These are phyloP conservation scores for Lutjanus erythropterus DNA, from an alignment of 2,113 vertebrate species.

Conservation along the genomic window DNA sequence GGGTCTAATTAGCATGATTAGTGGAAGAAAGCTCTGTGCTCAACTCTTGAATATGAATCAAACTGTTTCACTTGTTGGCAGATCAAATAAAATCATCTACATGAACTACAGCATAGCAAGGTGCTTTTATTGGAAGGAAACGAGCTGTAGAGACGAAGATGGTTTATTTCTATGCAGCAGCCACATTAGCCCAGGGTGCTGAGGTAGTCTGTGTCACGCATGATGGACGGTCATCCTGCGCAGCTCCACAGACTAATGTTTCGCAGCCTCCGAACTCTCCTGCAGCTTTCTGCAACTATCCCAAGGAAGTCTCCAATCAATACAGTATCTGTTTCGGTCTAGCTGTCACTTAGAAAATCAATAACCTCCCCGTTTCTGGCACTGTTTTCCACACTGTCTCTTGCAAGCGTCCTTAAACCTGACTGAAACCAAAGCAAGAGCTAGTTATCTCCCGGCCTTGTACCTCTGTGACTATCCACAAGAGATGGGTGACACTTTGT, in stretches of 20 bases:
- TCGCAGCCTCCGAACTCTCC: conserved; percentile 10
- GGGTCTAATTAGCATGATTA: conserved; percentile 75
- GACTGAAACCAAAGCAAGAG: conserved; percentile 29
- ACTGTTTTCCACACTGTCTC: conserved; percentile 60
- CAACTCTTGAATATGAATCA: conserved; percentile 63
- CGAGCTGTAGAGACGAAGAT: conserved; percentile 36
- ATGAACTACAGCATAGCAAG: background rate
- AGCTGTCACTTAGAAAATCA: conserved; percentile 69
- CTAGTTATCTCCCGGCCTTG: conserved; percentile 15
- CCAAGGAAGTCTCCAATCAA: conserved; percentile 72
- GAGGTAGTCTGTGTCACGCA: conserved; percentile 54
- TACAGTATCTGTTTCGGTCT: conserved; percentile 68
- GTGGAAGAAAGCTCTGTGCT: conserved; percentile 54
- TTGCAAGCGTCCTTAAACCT: conserved; percentile 61
- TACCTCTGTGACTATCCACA: conserved; percentile 30
- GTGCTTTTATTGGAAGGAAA: conserved; percentile 18
- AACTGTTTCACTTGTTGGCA: conserved; percentile 53
- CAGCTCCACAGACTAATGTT: conserved; percentile 37
- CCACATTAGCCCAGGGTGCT: conserved; percentile 65
- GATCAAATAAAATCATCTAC: conserved; percentile 47
- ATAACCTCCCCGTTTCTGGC: conserved; percentile 60
- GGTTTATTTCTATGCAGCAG: conserved; percentile 50
- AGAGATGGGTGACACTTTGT: conserved; percentile 55
- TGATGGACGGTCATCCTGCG: conserved; percentile 59
- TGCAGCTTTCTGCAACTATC: conserved; percentile 34